Base-by-base conservation (phyloP, 2,797 vertebrate species). In the Sarcophilus harrisii region DNA sequence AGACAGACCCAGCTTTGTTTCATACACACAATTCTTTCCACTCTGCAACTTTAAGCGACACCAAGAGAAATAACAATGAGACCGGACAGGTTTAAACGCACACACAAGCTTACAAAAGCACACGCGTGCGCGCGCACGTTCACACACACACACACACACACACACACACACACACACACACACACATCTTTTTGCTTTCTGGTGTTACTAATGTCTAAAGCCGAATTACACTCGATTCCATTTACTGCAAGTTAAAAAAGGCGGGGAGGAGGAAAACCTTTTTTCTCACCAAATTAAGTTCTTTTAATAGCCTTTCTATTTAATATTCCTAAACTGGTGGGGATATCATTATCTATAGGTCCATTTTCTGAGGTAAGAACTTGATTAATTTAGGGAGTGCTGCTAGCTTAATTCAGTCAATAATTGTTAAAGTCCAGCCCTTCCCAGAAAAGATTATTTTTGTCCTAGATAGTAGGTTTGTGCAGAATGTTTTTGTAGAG, bases 1-100 rank as follows among this genome's bases (percentile, higher is more conserved):
- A 28, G 21, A 38, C 13, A 94, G 49, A 62, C 58, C 9, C 49
- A 52, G 2, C 11, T 93, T 81, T 4, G 73, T 87, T 87, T 87
- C 73, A 87, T 8, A 18, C 30, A 81, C 93, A 93, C 57, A 1
- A 95, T 92, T 90, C n/a, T 92, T 90, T 96, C 5, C 0, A 66
- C 90, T 94, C n/a, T 92, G 32, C 28, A 90, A 87, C 94, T 95
- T 96, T 54, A 92, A 97, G 90, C 21, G 59, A 38, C 13, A 81
- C 66, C 18, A 59, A 90, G 90, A 87, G 94, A 94, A 94, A 87
- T 81, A 91, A 60, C 54, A 28, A 93, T 27, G 12, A 90, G 29
- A 91, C 11, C 4, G 0, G 58, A 92, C 54, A 24, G 21, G 21
- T 95, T 90, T 29, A 73, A 91, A 93, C 54, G 16, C n/a, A 66